Evolutionary conservation across 2,888 invertebrate species (phyloP).

Genomic region (Synergus itoensis): DNA sequence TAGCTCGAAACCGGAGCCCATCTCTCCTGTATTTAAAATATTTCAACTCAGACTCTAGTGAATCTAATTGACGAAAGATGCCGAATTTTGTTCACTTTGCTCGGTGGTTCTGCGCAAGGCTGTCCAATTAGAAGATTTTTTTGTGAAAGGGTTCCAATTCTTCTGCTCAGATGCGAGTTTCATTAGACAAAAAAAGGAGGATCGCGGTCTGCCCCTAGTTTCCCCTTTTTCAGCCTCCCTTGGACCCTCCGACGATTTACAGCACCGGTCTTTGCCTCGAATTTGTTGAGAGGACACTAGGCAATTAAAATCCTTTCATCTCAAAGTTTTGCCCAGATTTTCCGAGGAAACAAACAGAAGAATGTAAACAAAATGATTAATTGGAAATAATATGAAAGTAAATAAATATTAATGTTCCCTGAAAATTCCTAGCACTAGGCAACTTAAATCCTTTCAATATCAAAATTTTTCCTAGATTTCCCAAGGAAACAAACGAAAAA

Average conservation of each 20-base stretch:
- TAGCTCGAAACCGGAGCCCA: not conserved
- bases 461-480: not conserved
- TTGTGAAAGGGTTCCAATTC: slow-evolving; percentile 30
- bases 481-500: too few species aligned
- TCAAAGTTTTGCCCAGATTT: not conserved
- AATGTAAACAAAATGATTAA: too few species aligned
- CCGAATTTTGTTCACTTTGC: slow-evolving; percentile 25
- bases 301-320: not conserved
- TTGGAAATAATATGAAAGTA: too few species aligned
- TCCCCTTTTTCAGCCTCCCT: not conserved
- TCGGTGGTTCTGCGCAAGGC: slow-evolving; percentile 24
- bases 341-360: too few species aligned
- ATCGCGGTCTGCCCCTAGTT: slow-evolving; percentile 11
- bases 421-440: not conserved
- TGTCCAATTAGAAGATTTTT: slow-evolving; percentile 39
- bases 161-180: slow-evolving; percentile 24
- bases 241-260: not conserved
- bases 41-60: not conserved
- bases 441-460: slow-evolving; percentile 1
- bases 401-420: too few species aligned
- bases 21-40: slow-evolving; percentile 29
- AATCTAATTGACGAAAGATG: slow-evolving; percentile 39
- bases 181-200: slow-evolving; percentile 25
- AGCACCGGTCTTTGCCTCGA: not conserved
- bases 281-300: not conserved